A percentile compares a stretch with the other conserved stretches of the same genome.
Evolutionary conservation across 2,113 vertebrate species (phyloP).

Genomic region (Hemibagrus wyckioides): DNA sequence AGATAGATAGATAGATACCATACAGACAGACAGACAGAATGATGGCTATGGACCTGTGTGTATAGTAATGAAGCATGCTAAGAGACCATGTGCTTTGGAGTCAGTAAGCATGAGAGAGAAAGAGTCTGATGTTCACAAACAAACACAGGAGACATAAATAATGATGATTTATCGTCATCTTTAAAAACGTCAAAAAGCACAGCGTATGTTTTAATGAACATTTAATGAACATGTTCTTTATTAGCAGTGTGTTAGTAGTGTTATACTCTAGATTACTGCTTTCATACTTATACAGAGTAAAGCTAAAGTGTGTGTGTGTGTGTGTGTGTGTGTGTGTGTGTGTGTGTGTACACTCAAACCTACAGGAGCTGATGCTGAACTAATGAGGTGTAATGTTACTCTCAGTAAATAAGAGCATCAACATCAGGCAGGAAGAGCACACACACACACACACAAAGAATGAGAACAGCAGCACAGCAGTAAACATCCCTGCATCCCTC

Average conservation of each 20-base stretch:
- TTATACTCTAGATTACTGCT: not conserved
- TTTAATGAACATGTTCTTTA: not conserved
- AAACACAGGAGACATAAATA: not conserved
- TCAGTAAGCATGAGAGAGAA: not conserved
- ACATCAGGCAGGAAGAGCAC: slow-evolving; percentile 24
- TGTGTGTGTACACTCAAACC: slow-evolving; percentile 5
- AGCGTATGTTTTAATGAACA: not conserved
- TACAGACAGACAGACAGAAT: not conserved
- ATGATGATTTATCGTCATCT: not conserved
- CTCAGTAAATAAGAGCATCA: slow-evolving; percentile 59
- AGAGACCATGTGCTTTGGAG: too few relatives aligned
- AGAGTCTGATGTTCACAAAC: not conserved
- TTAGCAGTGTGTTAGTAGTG: not conserved
- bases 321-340: slow-evolving; percentile 4
- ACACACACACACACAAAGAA: slow-evolving; percentile 52
- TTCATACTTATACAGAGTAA: not conserved
- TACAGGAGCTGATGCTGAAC: slow-evolving; percentile 49
- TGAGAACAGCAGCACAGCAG: slow-evolving; percentile 2
- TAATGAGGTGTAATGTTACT: slow-evolving; percentile 60
- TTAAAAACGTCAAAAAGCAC: not conserved
- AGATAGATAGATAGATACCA: not conserved
- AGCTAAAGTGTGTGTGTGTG: not conserved
- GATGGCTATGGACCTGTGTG: too few relatives aligned
- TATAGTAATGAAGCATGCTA: not conserved
- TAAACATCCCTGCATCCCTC: slow-evolving; percentile 17